Percentiles rank a stretch among this genome's conserved stretches.
Evolutionary conservation across 1,140 invertebrate genomes (phyloP).

Genomic region (Nebria ingens): DNA sequence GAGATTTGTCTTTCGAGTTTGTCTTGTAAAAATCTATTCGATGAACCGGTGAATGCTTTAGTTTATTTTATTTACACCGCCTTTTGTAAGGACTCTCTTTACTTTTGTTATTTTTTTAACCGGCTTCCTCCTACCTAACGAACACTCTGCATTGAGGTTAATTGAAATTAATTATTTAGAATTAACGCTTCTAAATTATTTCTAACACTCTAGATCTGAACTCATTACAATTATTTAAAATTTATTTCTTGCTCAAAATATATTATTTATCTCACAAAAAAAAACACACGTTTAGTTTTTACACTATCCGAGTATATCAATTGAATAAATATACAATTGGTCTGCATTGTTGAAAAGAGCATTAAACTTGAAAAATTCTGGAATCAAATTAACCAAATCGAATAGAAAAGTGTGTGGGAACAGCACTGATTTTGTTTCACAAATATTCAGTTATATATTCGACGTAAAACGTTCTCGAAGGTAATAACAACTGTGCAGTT

Average conservation of each 20-base stretch:
- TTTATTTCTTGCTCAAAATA: no score
- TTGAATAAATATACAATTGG: no score
- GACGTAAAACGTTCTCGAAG: neutral
- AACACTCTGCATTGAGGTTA: neutral
- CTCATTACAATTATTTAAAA: no score
- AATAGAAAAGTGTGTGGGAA: neutral
- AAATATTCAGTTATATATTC: neutral
- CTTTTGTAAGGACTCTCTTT: no score
- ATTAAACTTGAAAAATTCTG: neutral
- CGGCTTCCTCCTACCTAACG: no score
- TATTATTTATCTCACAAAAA: no score
- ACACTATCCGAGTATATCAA: no score
- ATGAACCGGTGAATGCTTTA: neutral
- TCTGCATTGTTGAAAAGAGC: neutral
- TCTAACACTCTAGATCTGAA: no score
- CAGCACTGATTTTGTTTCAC: neutral
- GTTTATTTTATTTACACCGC: no score
- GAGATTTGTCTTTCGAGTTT: conserved; percentile 30
- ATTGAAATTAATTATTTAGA: neutral
- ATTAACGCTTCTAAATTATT: neutral
- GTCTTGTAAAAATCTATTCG: conserved; percentile 10
- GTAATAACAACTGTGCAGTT: neutral
- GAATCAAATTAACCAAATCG: neutral
- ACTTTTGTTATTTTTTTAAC: neutral
- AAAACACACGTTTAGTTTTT: no score